Evolutionary conservation across 1,140 invertebrate species (phyloP), one percentile per base, ranked within the genome.

Genomic region (Drosophila malerkotliana): DNA sequence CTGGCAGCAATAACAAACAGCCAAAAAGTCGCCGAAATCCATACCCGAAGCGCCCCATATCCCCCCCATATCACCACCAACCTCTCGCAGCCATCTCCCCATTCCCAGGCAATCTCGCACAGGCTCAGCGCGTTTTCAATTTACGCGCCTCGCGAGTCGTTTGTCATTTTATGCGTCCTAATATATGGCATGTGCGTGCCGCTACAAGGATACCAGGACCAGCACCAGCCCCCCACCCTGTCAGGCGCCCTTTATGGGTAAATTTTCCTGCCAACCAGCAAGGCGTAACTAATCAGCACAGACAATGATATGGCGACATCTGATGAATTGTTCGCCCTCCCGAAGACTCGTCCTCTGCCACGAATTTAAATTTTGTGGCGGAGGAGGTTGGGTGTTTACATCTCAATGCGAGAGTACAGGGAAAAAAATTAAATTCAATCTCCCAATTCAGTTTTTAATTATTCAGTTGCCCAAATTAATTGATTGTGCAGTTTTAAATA

Each of bases 231-330:
- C 53, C 24, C 6, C 34, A 14, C n/a, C 14, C 21, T 28, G 26
- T 18, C 18, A 21, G 32, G 44, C 18, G 18, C 30, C 14, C 26
- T 41, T 72, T 53, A 41, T 15, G 51, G 49, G 51, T 47, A 44
- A 44, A 15, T 68, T 24, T 56, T 5, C 41, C 63, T 68, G 51
- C 30, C 47, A 85, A 63, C 81, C 81, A 87, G 82, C 64, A 68
- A 66, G 69, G 63, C 82, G 75, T 87, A 68, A 82, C 82, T 85
- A 85, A 85, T 87, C 82, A 72, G 78, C 37, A 64, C 61, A 71
- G 82, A 93, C 94, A 94, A 79, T 85, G 93, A 76, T 92, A 91
- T 52, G 94, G 60, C 62, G 62, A 75, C 72, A 75, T 75, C 72
- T 84, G 81, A 84, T 73, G 81, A 85, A 74, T 74, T 85, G 81